Conservation (phyloP, 2,113 vertebrate species). For the Prolemur simus region DNA sequence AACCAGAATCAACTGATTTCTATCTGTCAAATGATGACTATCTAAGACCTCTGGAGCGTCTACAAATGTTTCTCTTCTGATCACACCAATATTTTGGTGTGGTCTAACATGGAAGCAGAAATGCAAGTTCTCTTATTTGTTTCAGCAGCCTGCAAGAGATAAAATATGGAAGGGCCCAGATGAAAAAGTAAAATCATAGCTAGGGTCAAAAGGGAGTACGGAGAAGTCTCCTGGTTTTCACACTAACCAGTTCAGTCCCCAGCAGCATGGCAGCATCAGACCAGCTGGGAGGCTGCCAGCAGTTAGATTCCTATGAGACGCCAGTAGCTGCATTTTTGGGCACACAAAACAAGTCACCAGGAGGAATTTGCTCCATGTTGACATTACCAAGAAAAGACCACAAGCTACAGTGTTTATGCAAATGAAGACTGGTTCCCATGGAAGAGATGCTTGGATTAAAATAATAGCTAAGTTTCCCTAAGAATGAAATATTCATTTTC, state of each 20-base stretch:
- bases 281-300: neutral
- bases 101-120: neutral
- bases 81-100: neutral
- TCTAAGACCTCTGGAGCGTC: neutral
- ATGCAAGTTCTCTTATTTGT: neutral
- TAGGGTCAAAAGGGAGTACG: neutral
- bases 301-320: neutral
- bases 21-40: constrained; percentile 26
- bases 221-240: neutral
- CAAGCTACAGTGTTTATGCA: constrained; percentile 42
- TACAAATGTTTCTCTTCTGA: constrained; percentile 49
- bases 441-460: constrained; percentile 15
- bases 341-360: constrained; percentile 43
- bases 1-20: constrained; percentile 55
- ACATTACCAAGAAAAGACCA: constrained; percentile 51
- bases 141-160: neutral
- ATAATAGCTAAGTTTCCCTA: neutral
- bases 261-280: neutral
- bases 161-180: neutral
- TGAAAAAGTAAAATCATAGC: constrained; percentile 11
- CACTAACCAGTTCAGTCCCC: neutral
- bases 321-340: constrained; percentile 1
- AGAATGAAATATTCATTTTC: constrained; percentile 29
- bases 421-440: constrained; percentile 41
- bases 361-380: constrained; percentile 39